phyloP scores from a whole-genome alignment of 2,888 invertebrate species.

The Dyspetes luteomarginatus region DNA sequence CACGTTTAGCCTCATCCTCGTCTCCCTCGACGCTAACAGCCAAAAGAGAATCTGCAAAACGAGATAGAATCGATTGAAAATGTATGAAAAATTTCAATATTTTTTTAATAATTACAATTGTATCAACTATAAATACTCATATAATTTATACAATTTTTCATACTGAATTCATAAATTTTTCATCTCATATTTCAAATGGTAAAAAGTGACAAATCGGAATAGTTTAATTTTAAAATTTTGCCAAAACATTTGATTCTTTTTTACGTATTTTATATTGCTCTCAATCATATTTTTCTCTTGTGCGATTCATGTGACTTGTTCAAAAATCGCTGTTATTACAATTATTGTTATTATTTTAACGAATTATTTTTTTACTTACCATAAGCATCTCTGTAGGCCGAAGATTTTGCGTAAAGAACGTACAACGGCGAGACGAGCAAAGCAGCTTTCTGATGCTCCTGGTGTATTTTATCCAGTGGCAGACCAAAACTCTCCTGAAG shows the following conservation, averaged over 20 bases:
- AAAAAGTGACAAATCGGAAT: no score
- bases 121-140: background rate
- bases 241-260: no score
- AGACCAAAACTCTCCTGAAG: conserved; percentile 94
- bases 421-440: conserved; percentile 93
- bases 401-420: conserved; percentile 93
- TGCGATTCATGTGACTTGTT: no score
- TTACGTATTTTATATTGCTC: no score
- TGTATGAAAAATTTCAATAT: conserved; percentile 12
- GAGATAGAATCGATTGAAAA: conserved; percentile 25
- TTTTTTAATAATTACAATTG: background rate
- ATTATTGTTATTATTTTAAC: background rate
- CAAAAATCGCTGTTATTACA: no score
- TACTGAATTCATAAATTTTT: no score
- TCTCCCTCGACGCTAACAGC: conserved; percentile 84
- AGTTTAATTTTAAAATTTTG: no score
- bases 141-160: conserved; percentile 15
- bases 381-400: conserved; percentile 92
- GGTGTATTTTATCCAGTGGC: conserved; percentile 90
- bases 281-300: no score
- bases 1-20: conserved; percentile 85
- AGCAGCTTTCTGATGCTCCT: conserved; percentile 90
- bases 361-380: conserved; percentile 81
- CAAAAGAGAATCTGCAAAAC: conserved; percentile 73
- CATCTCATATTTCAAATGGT: no score